Conservation (phyloP, 2,797 vertebrate species). For the Numenius phaeopus region DNA sequence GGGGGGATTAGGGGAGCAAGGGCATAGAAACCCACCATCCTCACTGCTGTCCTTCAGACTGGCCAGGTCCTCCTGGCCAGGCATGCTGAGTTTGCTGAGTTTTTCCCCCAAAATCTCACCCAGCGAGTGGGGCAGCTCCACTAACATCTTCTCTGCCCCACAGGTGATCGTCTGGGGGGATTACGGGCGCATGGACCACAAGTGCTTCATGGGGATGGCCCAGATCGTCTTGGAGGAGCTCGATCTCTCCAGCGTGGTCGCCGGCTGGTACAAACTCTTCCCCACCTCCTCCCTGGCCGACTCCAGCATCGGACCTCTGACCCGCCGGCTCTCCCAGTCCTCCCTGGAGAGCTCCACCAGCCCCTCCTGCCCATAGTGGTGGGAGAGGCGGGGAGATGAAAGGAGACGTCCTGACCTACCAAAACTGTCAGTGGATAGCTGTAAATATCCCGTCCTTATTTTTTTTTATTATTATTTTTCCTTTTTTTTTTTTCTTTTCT, state of each 20-base stretch:
- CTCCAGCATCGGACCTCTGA: slow-evolving; percentile 93
- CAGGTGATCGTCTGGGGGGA: slow-evolving; percentile 99
- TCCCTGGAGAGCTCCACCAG: slow-evolving; percentile 98
- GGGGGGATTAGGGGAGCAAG: not conserved
- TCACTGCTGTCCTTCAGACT: not conserved
- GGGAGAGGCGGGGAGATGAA: not conserved
- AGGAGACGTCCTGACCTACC: not conserved
- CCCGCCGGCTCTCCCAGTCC: slow-evolving; percentile 96
- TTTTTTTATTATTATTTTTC: fast-evolving
- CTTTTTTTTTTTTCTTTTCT: not conserved
- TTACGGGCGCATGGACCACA: slow-evolving; percentile 99
- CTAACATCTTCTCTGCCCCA: not conserved
- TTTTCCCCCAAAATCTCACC: not conserved
- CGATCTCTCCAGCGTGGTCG: slow-evolving; percentile 89
- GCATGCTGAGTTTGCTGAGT: fast-evolving
- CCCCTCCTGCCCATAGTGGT: slow-evolving; percentile 91
- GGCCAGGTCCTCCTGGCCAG: fast-evolving
- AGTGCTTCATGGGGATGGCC: slow-evolving; percentile 99
- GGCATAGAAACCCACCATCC: not conserved
- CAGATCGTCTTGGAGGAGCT: slow-evolving; percentile 98
- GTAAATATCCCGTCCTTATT: slow-evolving; percentile 54
- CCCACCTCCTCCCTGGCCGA: slow-evolving; percentile 98
- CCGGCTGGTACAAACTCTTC: slow-evolving; percentile 99
- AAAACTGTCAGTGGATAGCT: slow-evolving; percentile 35
- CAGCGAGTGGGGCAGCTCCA: fast-evolving